Evolutionary conservation across 1,140 invertebrate genomes (phyloP).

Genomic region (Conopomorpha cramerella): DNA sequence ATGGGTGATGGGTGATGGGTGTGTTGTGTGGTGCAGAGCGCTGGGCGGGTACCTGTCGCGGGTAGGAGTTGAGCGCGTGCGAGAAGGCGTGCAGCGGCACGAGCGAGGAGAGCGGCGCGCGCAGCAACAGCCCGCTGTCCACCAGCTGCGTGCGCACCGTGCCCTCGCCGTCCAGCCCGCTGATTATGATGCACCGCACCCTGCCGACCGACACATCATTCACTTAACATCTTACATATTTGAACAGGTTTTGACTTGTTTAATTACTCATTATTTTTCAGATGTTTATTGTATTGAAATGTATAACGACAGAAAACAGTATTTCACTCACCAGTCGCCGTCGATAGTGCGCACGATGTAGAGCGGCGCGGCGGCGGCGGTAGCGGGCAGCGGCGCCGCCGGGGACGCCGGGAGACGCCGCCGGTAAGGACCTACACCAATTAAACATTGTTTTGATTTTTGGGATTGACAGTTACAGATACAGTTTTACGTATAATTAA

Average conservation of each 20-base stretch:
- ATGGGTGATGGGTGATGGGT: too few relatives aligned
- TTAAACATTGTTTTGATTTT: too few relatives aligned
- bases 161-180: slow-evolving; percentile 44
- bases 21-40: too few relatives aligned
- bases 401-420: slow-evolving; percentile 43
- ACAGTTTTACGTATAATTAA: too few relatives aligned
- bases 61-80: slow-evolving; percentile 33
- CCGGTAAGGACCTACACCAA: slow-evolving; percentile 45
- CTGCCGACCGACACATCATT: slow-evolving; percentile 7
- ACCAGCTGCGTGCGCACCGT: slow-evolving; percentile 47
- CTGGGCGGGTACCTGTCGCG: slow-evolving; percentile 30
- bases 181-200: slow-evolving; percentile 47
- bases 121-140: slow-evolving; percentile 42
- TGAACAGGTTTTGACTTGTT: too few relatives aligned
- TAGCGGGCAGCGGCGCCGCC: slow-evolving; percentile 17
- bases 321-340: slow-evolving; percentile 32
- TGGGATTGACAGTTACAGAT: too few relatives aligned
- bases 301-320: too few relatives aligned
- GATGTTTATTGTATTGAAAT: too few relatives aligned
- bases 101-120: slow-evolving; percentile 45
- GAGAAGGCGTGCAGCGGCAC: slow-evolving; percentile 43
- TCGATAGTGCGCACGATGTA: slow-evolving; percentile 47
- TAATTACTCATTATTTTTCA: too few relatives aligned
- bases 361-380: slow-evolving; percentile 18
- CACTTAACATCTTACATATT: too few relatives aligned